Base-by-base conservation (phyloP, 1,140 invertebrate genomes). In the Heliconius melpomene region DNA sequence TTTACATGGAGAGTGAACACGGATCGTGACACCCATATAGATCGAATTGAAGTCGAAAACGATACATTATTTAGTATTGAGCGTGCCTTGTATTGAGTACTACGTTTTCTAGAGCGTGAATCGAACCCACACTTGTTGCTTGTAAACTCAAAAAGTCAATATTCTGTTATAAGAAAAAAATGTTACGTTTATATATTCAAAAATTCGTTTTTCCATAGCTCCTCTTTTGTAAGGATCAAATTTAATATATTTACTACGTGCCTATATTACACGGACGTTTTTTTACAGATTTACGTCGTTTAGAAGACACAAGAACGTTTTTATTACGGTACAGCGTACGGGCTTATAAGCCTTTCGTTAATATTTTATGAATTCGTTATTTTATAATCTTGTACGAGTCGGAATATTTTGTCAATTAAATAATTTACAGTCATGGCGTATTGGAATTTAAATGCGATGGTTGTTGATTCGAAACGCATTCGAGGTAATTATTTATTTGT, bases 191-290 rank as follows among this genome's bases (percentile, higher is more conserved):
- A 20, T 5, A 52, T 7, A 52, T 20, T 57, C n/a, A 11, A n/a
- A 57, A 5, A 57, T 57, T 57, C 60, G 75, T 18, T 6, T n/a
- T 72, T 50, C 20, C 66, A 8, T 77, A 38, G 40, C 23, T 38
- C n/a, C 20, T 32, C 23, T 26, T 60, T 77, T 20, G 23, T 52
- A 20, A 38, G 66, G 60, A 77, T 77, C 75, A 77, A 77, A 77
- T 77, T 71, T 77, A 77, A 72, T 77, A 77, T 77, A 50, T 77
- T 77, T 77, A 77, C 75, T 38, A 16, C 72, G 38, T 72, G 66
- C 26, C 16, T 72, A 50, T 77, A 77, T 77, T 72, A 72, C 66
- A 71, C 18, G n/a, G 57, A n/a, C 16, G 54, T n/a, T 71, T 50
- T 77, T 77, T 77, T 50, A 71, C 66, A 71, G 60, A 66, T 71